phyloP scores from a whole-genome alignment of 2,888 invertebrate genomes.

The Galeopsomyia nigrocyanea region DNA sequence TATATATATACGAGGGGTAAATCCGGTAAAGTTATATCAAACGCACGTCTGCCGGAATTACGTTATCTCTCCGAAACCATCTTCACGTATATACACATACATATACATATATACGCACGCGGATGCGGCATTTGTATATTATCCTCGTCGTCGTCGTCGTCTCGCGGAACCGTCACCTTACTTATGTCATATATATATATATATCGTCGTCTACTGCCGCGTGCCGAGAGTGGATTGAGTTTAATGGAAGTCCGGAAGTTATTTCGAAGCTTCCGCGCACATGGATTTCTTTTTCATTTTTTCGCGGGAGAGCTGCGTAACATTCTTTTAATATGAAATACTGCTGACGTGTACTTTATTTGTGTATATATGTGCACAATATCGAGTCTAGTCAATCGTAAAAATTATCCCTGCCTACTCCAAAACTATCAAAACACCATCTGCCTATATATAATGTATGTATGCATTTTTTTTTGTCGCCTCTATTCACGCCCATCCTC shows the following conservation, averaged over 20 bases:
- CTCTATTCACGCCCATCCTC: slow-evolving; percentile 8
- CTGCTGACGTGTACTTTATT: not conserved
- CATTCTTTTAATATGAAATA: too few species aligned
- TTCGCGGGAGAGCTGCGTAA: not conserved
- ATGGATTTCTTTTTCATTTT: slow-evolving; percentile 32
- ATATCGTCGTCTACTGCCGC: not conserved
- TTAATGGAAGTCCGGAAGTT: slow-evolving; percentile 46
- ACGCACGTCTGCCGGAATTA: not conserved
- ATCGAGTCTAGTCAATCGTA: not conserved
- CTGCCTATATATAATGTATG: slow-evolving; percentile 12
- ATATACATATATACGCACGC: not conserved
- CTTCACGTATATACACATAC: not conserved
- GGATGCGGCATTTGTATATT: slow-evolving; percentile 25
- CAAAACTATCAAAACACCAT: slow-evolving; percentile 31
- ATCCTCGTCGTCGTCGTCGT: slow-evolving; percentile 24
- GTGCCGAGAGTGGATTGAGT: slow-evolving; percentile 31
- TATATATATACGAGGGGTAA: too few species aligned
- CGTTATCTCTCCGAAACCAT: not conserved
- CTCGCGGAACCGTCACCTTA: slow-evolving; percentile 24
- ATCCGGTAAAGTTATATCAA: not conserved
- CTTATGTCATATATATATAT: not conserved
- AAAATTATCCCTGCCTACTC: slow-evolving; percentile 8
- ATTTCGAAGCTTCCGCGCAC: slow-evolving; percentile 28
- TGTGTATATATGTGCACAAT: not conserved
- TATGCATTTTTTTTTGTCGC: slow-evolving; percentile 1